Evolutionary conservation across 2,797 vertebrate species (phyloP).

Genomic region (Cercopithecus mitis): DNA sequence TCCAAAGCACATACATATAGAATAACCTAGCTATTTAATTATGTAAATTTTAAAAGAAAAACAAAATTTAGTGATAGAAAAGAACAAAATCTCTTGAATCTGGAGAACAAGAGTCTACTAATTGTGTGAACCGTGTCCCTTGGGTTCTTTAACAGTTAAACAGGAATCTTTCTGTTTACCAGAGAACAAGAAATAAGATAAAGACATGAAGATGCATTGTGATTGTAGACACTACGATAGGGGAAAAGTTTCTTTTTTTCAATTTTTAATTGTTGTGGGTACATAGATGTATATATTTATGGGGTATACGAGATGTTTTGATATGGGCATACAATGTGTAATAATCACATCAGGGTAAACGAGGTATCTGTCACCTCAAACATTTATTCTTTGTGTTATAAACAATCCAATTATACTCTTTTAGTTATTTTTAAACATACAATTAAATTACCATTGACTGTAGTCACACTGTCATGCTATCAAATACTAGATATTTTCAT

Average conservation of each 20-base stretch:
- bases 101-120: background rate
- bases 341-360: background rate
- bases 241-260: background rate
- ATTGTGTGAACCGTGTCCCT: background rate
- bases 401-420: background rate
- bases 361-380: background rate
- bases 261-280: too few relatives aligned
- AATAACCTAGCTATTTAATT: conserved; percentile 3
- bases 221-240: background rate
- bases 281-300: background rate
- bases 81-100: background rate
- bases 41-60: background rate
- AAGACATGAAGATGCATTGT: background rate
- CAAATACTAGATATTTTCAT: background rate
- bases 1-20: background rate
- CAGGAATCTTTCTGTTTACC: background rate
- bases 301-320: background rate
- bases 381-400: background rate
- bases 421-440: background rate
- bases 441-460: background rate
- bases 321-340: background rate
- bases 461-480: background rate
- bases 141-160: conserved; percentile 23
- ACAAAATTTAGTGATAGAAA: background rate
- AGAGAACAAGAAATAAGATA: background rate